Evolutionary conservation across 2,888 invertebrate genomes (phyloP), one percentile per base, ranked within the genome.

Genomic region (Diarsia rubi): DNA sequence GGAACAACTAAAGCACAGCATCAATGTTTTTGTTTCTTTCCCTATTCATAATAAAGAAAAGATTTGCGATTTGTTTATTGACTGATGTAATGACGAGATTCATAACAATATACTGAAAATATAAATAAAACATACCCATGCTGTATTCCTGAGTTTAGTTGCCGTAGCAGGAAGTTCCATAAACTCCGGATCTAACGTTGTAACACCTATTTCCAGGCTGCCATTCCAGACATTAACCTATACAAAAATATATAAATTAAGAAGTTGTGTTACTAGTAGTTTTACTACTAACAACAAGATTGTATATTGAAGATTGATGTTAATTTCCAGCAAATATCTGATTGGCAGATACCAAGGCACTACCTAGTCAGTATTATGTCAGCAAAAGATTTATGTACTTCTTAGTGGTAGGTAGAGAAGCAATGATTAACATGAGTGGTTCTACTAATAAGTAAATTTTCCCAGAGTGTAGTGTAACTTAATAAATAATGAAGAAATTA

Each of bases 181-280:
- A 89, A 98, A 98, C 63, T 98, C 98, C 0, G 99, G 99, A 82
- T 98, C 98, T 92, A 99, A 98, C 1, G 98, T 98, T 0, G 99
- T 99, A 0, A 98, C 98, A 54, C 99, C 99, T 92, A 98, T 98
- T 96, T 99, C 99, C 65, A 99, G 98, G 4, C 99, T 99, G 0
- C 99, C 99, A 73, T 99, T 99, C 99, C 99, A 99, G 91, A 98
- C 97, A 93, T 98, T 98, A 79, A 98, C 98, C 98, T 98, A 86
- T 31, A 78, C 76, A 47, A 69, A 57, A 73, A 73, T 71, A 44
- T 11, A 14, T 24, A 24, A n/a, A 42, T 59, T 47, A n/a, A 57
- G 16, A 12, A 49, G 9, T 78, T 47, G 21, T 44, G 49, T 16
- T 44, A 14, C 49, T 24, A 47, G 9, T 31, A 16, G 31, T n/a